These are phyloP conservation scores for Cephus pulcher DNA, from an alignment of 2,888 invertebrate genomes.

Conservation along the genomic window DNA sequence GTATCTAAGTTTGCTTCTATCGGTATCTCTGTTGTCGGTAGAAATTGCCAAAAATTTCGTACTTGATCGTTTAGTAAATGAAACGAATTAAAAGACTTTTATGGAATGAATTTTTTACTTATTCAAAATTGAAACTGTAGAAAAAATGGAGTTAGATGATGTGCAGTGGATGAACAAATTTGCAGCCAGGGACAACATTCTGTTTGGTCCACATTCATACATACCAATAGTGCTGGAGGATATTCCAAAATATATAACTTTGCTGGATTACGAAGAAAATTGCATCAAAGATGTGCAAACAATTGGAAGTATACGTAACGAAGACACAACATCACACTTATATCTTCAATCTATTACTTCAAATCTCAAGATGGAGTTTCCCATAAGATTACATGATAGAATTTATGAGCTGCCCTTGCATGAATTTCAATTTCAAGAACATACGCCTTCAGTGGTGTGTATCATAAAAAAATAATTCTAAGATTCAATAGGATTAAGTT, in stretches of 20 bases:
- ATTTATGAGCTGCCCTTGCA: background rate
- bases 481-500: background rate
- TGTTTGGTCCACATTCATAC: background rate
- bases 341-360: background rate
- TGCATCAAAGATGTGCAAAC: background rate
- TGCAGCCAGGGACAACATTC: background rate
- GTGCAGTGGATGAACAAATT: conserved; percentile 10
- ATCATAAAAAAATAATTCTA: background rate
- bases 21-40: background rate
- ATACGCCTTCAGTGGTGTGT: background rate
- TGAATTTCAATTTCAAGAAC: too few species aligned
- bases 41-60: background rate
- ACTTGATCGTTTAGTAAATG: background rate
- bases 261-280: background rate
- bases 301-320: background rate
- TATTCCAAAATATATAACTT: background rate
- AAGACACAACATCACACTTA: background rate
- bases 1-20: background rate
- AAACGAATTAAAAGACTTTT: background rate
- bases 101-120: background rate
- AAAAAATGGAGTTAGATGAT: background rate
- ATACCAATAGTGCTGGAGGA: background rate
- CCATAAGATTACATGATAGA: background rate
- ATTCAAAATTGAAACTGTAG: background rate
- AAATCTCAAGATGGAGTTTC: background rate